Evolutionary conservation across 1,140 invertebrate genomes (phyloP).

Genomic region (Zaprionus nigranus): DNA sequence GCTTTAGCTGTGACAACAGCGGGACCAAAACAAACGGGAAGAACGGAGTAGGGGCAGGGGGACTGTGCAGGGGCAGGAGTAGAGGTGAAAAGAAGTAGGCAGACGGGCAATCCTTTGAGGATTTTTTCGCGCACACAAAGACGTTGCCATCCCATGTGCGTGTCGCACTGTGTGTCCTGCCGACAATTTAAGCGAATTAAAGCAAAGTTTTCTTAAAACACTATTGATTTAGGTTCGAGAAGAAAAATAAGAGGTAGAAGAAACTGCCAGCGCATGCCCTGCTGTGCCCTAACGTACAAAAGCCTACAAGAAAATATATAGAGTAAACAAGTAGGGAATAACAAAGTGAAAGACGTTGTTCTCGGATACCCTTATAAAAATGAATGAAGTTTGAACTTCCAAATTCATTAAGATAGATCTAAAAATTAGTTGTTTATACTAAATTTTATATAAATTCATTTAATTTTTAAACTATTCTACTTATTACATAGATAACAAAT

Average conservation of each 20-base stretch:
- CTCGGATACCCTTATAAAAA: background rate
- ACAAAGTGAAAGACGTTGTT: background rate
- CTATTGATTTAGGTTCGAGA: conserved; percentile 75
- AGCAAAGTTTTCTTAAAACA: conserved; percentile 48
- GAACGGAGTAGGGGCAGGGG: background rate
- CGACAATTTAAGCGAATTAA: conserved; percentile 82
- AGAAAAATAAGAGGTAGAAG: conserved; percentile 19
- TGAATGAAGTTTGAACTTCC: too few relatives aligned
- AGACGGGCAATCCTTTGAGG: conserved; percentile 62
- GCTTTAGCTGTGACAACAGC: conserved; percentile 80
- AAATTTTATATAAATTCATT: too few relatives aligned
- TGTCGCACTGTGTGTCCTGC: conserved; percentile 55
- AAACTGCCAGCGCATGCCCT: conserved; percentile 51
- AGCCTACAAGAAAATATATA: conserved; percentile 22
- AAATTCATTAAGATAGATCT: too few relatives aligned
- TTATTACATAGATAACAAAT: too few relatives aligned
- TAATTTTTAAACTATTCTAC: too few relatives aligned
- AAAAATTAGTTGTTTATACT: too few relatives aligned
- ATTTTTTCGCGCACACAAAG: conserved; percentile 65
- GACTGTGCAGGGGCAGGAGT: background rate
- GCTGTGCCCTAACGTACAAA: conserved; percentile 56
- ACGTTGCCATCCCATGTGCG: conserved; percentile 19
- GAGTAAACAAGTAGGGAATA: background rate
- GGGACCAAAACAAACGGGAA: conserved; percentile 64
- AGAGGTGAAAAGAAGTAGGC: conserved; percentile 1